phyloP scores from a whole-genome alignment of 92 coral and sea anemone genomes.

The Montipora capitata region DNA sequence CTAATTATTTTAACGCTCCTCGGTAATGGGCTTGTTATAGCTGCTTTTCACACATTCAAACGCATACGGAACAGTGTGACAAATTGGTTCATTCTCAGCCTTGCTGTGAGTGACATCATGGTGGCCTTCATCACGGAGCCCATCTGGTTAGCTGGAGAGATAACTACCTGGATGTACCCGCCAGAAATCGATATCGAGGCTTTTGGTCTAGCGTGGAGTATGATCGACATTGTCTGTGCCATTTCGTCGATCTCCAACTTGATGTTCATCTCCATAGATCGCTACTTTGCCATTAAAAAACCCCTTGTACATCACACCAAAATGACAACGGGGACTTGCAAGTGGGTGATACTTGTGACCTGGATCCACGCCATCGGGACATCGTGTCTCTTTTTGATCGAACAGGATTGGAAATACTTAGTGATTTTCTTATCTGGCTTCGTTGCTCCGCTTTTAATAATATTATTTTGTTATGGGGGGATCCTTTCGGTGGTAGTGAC shows the following conservation, averaged over 20 bases:
- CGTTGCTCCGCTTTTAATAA: constrained; percentile 85
- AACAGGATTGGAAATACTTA: constrained; percentile 77
- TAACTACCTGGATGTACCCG: constrained; percentile 83
- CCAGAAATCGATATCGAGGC: constrained; percentile 65
- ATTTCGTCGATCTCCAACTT: constrained; percentile 92
- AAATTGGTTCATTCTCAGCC: constrained; percentile 93
- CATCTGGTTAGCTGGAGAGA: constrained; percentile 94
- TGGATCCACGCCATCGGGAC: constrained; percentile 89
- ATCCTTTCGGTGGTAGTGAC: constrained; percentile 87
- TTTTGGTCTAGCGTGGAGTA: constrained; percentile 74
- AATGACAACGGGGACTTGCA: constrained; percentile 89
- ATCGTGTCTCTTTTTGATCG: constrained; percentile 71
- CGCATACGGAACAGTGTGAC: constrained; percentile 93
- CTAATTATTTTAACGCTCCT: constrained; percentile 88
- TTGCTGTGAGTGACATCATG: constrained; percentile 93
- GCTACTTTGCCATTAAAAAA: constrained; percentile 94
- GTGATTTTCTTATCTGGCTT: constrained; percentile 84
- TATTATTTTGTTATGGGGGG: constrained; percentile 87
- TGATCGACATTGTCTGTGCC: constrained; percentile 92
- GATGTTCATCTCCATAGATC: constrained; percentile 94
- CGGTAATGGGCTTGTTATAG: constrained; percentile 92
- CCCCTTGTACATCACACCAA: constrained; percentile 96
- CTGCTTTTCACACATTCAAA: constrained; percentile 88
- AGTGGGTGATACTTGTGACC: constrained; percentile 80
- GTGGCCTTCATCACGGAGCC: constrained; percentile 96